Base-by-base conservation (phyloP, 2,113 vertebrate genomes). In the Myrmecobius fasciatus region DNA sequence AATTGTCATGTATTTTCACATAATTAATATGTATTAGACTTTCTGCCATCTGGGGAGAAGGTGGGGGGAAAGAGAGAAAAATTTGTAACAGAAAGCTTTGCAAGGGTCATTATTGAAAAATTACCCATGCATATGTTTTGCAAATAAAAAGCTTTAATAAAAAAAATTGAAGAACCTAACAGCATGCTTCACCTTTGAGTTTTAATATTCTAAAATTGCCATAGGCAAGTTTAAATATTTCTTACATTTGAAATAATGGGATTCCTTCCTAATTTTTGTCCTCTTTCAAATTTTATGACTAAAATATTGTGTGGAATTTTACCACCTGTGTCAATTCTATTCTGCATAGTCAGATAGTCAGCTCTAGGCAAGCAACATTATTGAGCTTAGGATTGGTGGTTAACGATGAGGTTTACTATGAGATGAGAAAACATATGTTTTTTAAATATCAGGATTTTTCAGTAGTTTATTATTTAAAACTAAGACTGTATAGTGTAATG, bases 301-400 rank as follows among this genome's bases (percentile, higher is more conserved):
- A 94, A 97, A 97, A 95, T 96, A 97, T 97, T 96, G 96, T 97
- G 94, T 91, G 94, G 92, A 92, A 48, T 95, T 97, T 97, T 97
- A 96, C 92, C 52, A 88, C 53, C 53, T 95, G 92, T n/a, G n/a
- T 93, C 96, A 95, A 96, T 94, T 95, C 96, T 91, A 94, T 95
- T 96, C 93, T 94, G 92, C 93, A 89, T 60, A 96, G 94, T 94
- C 36, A 92, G 93, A 67, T 53, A 95, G 89, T 67, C 56, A 89
- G 96, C 95, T 95, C 91, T 92, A 96, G 95, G 96, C 90, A 96
- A 97, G 83, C 91, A 96, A 94, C 53, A 93, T 49, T 95, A 92
- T 47, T 11, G 93, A 95, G 92, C 92, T 43, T 67, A 49, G 46
- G 96, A 96, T 94, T 47, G 54, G 47, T 92, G 91, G 51, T 6